These are phyloP conservation scores for Meandrina meandrites DNA, from an alignment of 92 coral and sea anemone genomes.

Conservation along the genomic window DNA sequence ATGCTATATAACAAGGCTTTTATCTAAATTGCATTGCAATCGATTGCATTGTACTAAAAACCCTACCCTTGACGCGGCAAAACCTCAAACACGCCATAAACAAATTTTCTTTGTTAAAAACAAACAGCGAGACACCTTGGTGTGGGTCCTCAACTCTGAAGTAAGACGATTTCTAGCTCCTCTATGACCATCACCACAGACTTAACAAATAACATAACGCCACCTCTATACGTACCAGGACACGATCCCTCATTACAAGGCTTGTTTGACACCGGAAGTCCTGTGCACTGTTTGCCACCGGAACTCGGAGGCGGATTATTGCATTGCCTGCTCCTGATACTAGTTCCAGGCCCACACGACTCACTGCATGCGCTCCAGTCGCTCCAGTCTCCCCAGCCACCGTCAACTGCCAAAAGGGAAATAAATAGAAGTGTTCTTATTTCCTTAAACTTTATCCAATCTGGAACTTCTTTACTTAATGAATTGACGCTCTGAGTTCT, in stretches of 20 bases:
- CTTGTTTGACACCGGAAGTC: constrained; percentile 11
- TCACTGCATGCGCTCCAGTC: constrained; percentile 30
- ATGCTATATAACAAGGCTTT: no score
- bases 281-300: constrained; percentile 47
- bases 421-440: not conserved
- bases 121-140: not conserved
- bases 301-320: constrained; percentile 47
- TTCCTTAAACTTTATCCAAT: no score
- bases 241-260: constrained; percentile 16
- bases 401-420: not conserved
- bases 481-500: no score
- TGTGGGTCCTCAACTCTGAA: no score
- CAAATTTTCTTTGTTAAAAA: not conserved
- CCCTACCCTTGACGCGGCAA: not conserved
- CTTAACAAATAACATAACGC: not conserved
- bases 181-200: not conserved
- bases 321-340: constrained; percentile 37
- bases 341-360: constrained; percentile 35
- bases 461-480: no score
- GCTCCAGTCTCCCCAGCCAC: constrained; percentile 17
- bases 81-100: not conserved
- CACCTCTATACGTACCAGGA: not conserved
- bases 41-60: no score
- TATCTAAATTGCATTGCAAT: no score
- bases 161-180: not conserved